Conservation (phyloP, 2,113 vertebrate species). For the Rhea pennata region DNA sequence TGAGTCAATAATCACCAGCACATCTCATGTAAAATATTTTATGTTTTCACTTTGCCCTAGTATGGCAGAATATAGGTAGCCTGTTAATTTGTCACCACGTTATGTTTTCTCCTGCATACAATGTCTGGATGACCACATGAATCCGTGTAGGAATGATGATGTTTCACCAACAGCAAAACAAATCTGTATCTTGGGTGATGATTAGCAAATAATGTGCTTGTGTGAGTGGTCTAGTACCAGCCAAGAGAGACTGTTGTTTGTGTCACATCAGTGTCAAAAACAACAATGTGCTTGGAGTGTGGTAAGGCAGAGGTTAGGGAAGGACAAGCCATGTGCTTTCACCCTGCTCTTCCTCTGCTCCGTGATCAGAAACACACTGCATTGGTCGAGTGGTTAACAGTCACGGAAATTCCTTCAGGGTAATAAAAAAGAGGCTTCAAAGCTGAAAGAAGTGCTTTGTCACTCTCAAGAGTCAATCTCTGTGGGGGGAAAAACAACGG, state of each 20-base stretch:
- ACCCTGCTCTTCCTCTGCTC: not conserved
- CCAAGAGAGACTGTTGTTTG: not conserved
- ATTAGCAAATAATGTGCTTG: not conserved
- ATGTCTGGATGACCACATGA: not conserved
- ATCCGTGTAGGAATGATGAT: not conserved
- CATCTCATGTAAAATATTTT: slow-evolving; percentile 1
- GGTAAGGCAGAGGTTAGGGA: not conserved
- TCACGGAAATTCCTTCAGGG: not conserved
- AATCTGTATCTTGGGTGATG: not conserved
- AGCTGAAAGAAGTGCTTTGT: not conserved
- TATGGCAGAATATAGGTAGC: slow-evolving; percentile 3
- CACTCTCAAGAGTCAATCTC: not conserved
- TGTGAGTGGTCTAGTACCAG: not conserved
- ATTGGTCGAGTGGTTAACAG: not conserved
- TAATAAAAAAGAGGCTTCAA: not conserved
- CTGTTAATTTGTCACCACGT: not conserved
- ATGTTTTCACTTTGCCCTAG: slow-evolving; percentile 18
- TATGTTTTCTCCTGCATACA: not conserved
- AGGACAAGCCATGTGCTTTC: not conserved
- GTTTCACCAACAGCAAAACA: not conserved
- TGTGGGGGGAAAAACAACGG: not conserved
- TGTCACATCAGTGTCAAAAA: not conserved
- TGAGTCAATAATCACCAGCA: slow-evolving; percentile 56
- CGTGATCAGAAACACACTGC: not conserved
- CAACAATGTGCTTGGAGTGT: not conserved